These are phyloP conservation scores for Caenorhabditis sp. DNA, from an alignment of 2,888 invertebrate genomes.

Conservation along the genomic window DNA sequence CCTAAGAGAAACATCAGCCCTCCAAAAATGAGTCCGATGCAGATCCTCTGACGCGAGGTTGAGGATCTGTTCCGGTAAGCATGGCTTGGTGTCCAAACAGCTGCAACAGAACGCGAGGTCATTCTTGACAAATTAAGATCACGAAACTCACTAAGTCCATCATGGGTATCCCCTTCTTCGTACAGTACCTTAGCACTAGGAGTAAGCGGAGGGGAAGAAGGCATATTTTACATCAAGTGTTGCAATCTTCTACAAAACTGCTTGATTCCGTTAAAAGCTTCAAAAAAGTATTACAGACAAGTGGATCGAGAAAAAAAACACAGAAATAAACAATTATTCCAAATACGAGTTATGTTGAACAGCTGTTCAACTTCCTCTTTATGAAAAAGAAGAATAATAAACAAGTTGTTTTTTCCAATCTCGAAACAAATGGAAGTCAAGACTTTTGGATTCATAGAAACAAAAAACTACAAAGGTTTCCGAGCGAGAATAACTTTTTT, in stretches of 20 bases:
- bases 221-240: constrained; percentile 45
- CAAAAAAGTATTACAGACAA: neutral
- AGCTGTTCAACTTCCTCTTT: neutral
- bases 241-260: no score
- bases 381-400: neutral
- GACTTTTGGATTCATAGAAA: neutral
- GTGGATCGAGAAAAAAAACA: neutral
- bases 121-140: neutral
- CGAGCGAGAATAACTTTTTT: constrained; percentile 6
- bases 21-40: constrained; percentile 35
- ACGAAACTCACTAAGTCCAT: constrained; percentile 45
- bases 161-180: constrained; percentile 53
- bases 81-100: constrained; percentile 36
- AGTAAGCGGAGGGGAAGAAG: constrained; percentile 53
- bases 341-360: no score
- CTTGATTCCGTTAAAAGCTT: neutral
- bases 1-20: constrained; percentile 69
- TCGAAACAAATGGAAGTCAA: neutral
- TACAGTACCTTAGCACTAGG: constrained; percentile 50
- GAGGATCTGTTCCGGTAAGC: constrained; percentile 24
- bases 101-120: constrained; percentile 4
- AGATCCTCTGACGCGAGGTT: constrained; percentile 14
- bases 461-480: neutral
- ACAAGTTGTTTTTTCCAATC: neutral
- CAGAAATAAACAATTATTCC: no score